Evolutionary conservation across 2,797 vertebrate species (phyloP), one percentile per base, ranked within the genome.

Genomic region (Chromis chromis): DNA sequence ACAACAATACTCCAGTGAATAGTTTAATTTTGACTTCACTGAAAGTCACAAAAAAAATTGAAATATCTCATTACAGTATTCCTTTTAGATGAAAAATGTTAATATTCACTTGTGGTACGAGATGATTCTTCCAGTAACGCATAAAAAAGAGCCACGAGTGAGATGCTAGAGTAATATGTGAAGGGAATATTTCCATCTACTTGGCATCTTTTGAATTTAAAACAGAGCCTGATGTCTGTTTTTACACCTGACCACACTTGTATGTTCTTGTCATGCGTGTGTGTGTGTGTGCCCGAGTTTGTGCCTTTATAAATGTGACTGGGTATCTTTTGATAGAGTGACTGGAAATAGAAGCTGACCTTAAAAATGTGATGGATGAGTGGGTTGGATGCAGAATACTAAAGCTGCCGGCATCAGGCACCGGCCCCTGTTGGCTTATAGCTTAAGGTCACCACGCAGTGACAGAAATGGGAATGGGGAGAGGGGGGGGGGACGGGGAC

Each of bases 291-390:
- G 62, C 1, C 2, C 42, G n/a, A 7, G 22, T 52, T 27, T 61
- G 42, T 61, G 40, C 42, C 25, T 56, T 40, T 55, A 53, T 74
- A 75, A 74, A 74, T 67, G 61, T 60, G 42, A 54, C 56, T 36
- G 53, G 60, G 27, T 65, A 57, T 84, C 81, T 89, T 90, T 90
- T 92, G 90, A 92, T 89, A 84, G 89, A 91, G 89, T 88, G 90
- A 88, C 83, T 91, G 72, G 77, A 93, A 94, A 93, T 93, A 86
- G 92, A 86, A 83, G 86, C 76, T 92, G 93, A 95, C 94, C 94
- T 95, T 94, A 94, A 92, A 90, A 92, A 88, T 85, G 86, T 92
- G 94, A 95, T 91, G 91, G 92, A 95, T 94, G 91, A 87, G 79
- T 66, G 73, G 66, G 72, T 73, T 85, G 85, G 48, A 85, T 53